phyloP scores from a whole-genome alignment of 2,113 vertebrate genomes.

The Calypte anna region DNA sequence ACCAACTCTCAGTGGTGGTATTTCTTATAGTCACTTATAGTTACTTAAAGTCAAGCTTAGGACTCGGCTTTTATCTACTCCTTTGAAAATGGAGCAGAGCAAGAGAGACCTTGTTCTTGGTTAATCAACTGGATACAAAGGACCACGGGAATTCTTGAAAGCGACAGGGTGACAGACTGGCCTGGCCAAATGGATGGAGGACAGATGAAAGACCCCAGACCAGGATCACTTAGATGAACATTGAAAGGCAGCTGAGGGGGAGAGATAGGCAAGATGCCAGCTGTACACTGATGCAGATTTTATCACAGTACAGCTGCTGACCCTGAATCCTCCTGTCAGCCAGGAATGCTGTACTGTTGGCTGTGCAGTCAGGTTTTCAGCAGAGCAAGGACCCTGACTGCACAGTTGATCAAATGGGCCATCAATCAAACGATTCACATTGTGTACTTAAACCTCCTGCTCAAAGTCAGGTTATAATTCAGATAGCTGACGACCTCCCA shows the following conservation, averaged over 20 bases:
- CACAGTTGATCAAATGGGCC: slow-evolving; percentile 31
- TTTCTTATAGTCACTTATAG: not conserved
- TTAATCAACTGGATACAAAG: not conserved
- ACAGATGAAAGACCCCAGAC: not conserved
- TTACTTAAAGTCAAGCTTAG: not conserved
- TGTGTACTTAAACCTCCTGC: slow-evolving; percentile 41
- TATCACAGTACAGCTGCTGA: not conserved
- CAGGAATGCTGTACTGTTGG: not conserved
- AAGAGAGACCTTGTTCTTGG: not conserved
- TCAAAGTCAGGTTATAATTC: slow-evolving; percentile 41
- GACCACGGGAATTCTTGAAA: not conserved
- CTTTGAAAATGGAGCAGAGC: not conserved
- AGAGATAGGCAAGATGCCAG: not conserved
- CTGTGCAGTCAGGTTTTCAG: not conserved
- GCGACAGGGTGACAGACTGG: not conserved
- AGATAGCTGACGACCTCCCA: not conserved
- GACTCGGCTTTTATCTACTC: not conserved
- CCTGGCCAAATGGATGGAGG: not conserved
- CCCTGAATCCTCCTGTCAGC: not conserved
- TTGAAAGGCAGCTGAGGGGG: not conserved
- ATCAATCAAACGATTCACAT: slow-evolving; percentile 53
- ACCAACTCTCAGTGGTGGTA: not conserved
- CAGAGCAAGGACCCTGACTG: slow-evolving; percentile 14
- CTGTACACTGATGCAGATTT: not conserved
- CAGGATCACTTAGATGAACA: not conserved